A percentile compares a stretch with the other conserved stretches of the same genome.
phyloP scores from a whole-genome alignment of 2,113 vertebrate species.

The Penelope pileata region DNA sequence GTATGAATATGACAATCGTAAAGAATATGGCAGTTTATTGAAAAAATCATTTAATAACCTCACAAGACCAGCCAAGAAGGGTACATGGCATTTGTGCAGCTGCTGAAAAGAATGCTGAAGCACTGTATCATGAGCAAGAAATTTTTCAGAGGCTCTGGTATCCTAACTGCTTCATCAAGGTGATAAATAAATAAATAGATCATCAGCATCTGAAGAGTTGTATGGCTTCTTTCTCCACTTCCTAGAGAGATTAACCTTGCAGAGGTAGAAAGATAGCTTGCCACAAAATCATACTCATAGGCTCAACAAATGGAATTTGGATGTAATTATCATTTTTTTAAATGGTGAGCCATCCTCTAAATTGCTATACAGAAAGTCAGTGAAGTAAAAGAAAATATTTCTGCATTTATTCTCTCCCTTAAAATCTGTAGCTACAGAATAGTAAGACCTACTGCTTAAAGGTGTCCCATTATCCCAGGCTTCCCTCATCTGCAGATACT shows the following conservation, averaged over 20 bases:
- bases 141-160: neutral
- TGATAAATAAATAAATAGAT: constrained; percentile 18
- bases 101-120: neutral
- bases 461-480: neutral
- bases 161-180: neutral
- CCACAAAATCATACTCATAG: neutral
- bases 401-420: neutral
- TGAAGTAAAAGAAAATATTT: neutral
- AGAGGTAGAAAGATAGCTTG: neutral
- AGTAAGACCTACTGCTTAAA: neutral
- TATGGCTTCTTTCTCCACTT: neutral
- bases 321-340: neutral
- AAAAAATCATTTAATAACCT: neutral
- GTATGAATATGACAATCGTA: neutral
- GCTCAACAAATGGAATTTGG: neutral
- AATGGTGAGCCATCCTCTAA: neutral
- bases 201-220: neutral
- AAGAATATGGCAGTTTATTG: neutral
- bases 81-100: neutral
- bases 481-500: neutral
- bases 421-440: neutral
- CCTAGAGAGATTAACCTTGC: neutral
- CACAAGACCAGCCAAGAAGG: neutral
- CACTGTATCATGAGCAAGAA: neutral
- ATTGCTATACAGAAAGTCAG: neutral